Evolutionary conservation across 1,140 invertebrate species (phyloP), one percentile per base, ranked within the genome.

Genomic region (Drosophila elegans): DNA sequence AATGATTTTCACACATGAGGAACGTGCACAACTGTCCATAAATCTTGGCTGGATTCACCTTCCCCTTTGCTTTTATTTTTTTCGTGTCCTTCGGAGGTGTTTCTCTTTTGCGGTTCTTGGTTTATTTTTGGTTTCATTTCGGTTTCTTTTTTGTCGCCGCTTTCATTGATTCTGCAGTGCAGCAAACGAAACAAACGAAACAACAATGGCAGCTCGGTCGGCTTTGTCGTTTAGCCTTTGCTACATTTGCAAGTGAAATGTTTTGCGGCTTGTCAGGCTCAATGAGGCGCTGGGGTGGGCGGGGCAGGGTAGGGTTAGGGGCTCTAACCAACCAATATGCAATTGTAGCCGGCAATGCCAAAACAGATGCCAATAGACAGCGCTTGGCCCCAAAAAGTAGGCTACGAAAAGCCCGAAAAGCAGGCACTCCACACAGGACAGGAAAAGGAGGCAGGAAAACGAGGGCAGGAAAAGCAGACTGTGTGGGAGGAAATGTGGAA

Each of bases 1-100:
- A 88, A 88, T 89, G 75, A 83, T 88, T 88, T 89, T 89, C 83
- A 88, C 84, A 88, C 83, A 89, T 89, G 83, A 88, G 55, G 63
- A 89, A 89, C 83, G 83, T 79, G 83, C 84, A 80, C 88, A 88
- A 88, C 60, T 77, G 79, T 16, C 76, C 84, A 88, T 88, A 88
- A 88, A 88, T 88, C 80, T 83, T 74, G 51, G 41, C 52, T 27
- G 34, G 41, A 52, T 46, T 67, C 41, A 38, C 42, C 44, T 27
- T 63, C 13, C 29, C 48, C 52, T 42, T 63, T 52, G 21, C 42
- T 42, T 48, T 48, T 53, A 39, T 36, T 34, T 32, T 44, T 27
- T 45, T 62, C 51, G 29, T 16, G 32, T 25, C 39, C 54, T 68
- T 32, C 7, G 36, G 42, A 72, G 68, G 68, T 72, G 68, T 54